Evolutionary conservation across 2,113 vertebrate genomes (phyloP).

Genomic region (Oceanodroma tethys): DNA sequence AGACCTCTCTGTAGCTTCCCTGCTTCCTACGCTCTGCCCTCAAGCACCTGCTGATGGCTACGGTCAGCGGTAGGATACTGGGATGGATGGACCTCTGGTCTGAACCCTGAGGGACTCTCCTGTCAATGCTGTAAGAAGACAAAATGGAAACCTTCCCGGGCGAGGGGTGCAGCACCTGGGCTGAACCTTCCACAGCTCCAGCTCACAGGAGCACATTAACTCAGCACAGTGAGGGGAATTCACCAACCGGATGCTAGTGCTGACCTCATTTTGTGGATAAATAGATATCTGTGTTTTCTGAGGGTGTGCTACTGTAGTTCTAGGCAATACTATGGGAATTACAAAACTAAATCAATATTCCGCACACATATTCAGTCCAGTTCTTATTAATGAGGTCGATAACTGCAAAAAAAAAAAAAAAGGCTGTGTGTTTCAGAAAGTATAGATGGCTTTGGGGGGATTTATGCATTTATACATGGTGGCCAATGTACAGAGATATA

Average conservation of each 20-base stretch:
- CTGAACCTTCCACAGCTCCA: neutral
- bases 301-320: neutral
- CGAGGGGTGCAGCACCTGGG: fast-evolving
- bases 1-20: neutral
- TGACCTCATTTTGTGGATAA: neutral
- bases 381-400: neutral
- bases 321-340: neutral
- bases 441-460: neutral
- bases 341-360: neutral
- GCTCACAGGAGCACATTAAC: no score
- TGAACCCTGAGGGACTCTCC: neutral
- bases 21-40: neutral
- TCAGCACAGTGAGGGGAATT: neutral
- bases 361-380: neutral
- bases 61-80: fast-evolving
- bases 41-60: neutral
- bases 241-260: neutral
- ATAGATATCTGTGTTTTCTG: neutral
- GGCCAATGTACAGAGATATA: neutral
- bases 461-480: neutral
- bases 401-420: fast-evolving
- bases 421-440: neutral
- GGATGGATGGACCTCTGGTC: neutral
- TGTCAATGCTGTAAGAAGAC: neutral
- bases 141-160: neutral